Conservation (phyloP, 2,797 vertebrate species). For the Xyrichtys novacula region DNA sequence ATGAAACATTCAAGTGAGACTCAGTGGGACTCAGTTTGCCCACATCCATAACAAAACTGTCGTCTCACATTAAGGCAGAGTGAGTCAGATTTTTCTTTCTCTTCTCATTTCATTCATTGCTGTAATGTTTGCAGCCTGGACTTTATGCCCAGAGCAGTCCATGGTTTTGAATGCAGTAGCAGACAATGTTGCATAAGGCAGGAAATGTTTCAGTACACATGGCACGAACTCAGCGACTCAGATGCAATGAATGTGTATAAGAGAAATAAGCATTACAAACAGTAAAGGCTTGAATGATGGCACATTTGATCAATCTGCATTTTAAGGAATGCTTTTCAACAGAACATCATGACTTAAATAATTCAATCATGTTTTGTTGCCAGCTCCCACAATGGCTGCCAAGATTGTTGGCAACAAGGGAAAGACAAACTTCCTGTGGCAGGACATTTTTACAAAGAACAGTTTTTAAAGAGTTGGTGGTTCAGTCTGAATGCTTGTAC, state of each 20-base stretch:
- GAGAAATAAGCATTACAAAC: too few relatives aligned
- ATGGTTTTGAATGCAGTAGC: background rate
- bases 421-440: slow-evolving; percentile 1
- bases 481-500: too few relatives aligned
- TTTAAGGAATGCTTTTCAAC: background rate
- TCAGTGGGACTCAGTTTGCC: slow-evolving; percentile 37
- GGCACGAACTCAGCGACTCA: background rate
- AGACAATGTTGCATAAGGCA: slow-evolving; percentile 1
- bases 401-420: background rate
- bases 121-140: slow-evolving; percentile 3
- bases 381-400: background rate
- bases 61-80: slow-evolving; percentile 33
- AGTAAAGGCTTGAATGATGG: background rate
- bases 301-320: slow-evolving; percentile 1
- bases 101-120: slow-evolving; percentile 1
- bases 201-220: slow-evolving; percentile 2
- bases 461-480: background rate
- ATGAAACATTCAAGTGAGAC: slow-evolving; percentile 35
- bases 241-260: background rate
- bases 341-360: background rate
- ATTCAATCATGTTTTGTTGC: background rate
- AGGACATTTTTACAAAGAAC: slow-evolving; percentile 2
- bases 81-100: slow-evolving; percentile 28
- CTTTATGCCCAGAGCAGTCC: background rate
- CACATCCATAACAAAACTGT: slow-evolving; percentile 50